Base-by-base conservation (phyloP, 2,797 vertebrate species). In the Mallotus villosus region DNA sequence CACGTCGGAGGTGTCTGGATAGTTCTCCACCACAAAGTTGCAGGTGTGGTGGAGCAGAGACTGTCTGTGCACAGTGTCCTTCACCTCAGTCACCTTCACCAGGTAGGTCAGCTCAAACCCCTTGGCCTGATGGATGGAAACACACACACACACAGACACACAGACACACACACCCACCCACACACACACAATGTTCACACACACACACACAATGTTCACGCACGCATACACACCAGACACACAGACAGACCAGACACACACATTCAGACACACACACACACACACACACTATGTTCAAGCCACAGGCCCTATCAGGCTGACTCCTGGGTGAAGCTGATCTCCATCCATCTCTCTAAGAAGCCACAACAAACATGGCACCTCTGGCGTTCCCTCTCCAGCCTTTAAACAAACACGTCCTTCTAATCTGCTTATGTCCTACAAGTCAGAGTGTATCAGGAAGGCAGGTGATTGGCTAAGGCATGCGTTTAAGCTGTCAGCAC, bases 41-140 rank as follows among this genome's bases (percentile, higher is more conserved):
- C 95, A 97, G 83, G 95, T 93, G 76, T 99, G 97, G 81, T 98
- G 91, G 21, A 98, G 94, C 71, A 99, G 91, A 46, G 97, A 93
- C 89, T 98, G 97, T 51, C 97, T 92, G 66, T 96, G 96, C 19
- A 98, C 95, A 0, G 97, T 98, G 90, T 99, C 97, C 86, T 99
- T 99, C 84, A 99, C 97, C 90, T 99, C 97, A 0, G 94, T 95
- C 76, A 99, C 96, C 86, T 98, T 98, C 91, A 96, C 96, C 92
- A 99, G 89, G 91, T 99, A 99, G 81, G 89, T 87, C 74, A 99
- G 94, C 79, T 99, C 97, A 79, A 99, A 99, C 74, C 96, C 97
- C 72, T 94, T 95, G 62, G 93, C 97, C 96, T 97, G 84, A 80
- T 91, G 51, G 11, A 68, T 2, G 53, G 5, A 41, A 1, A 32